Conservation (phyloP, 1,140 invertebrate species). For the Globodera rostochiensis region DNA sequence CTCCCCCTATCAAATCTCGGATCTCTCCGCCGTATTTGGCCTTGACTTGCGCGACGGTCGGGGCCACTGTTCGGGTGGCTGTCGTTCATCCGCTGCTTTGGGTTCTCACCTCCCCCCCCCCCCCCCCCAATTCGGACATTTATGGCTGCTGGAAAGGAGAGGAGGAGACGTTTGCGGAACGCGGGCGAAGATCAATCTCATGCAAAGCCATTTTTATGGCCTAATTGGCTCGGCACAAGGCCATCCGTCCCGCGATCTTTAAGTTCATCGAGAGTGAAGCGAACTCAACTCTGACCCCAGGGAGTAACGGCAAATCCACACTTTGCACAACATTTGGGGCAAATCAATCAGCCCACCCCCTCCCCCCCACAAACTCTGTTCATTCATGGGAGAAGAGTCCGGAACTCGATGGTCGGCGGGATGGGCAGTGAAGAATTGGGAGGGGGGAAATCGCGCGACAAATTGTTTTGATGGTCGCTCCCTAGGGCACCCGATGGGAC, state of each 20-base stretch:
- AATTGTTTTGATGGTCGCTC: conserved; percentile 16
- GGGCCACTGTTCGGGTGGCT: too few species aligned
- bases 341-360: conserved; percentile 6
- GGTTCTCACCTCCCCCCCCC: neutral
- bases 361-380: neutral
- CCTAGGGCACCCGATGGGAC: neutral
- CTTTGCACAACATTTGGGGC: conserved; percentile 8
- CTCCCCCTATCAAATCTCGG: neutral
- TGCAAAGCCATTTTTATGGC: conserved; percentile 2
- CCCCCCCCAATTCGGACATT: neutral
- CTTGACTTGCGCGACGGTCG: too few species aligned
- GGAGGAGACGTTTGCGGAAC: neutral
- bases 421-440: neutral
- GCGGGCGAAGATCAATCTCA: neutral
- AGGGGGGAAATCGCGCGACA: conserved; percentile 7
- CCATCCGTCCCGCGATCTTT: neutral
- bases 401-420: conserved; percentile 13
- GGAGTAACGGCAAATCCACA: neutral
- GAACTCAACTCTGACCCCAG: neutral
- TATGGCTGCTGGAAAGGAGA: neutral
- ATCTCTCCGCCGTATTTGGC: neutral
- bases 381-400: conserved; percentile 5
- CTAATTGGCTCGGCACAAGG: conserved; percentile 4
- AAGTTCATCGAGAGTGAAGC: neutral
- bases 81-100: too few species aligned